Evolutionary conservation across 1,140 invertebrate species (phyloP), one percentile per base, ranked within the genome.

Genomic region (Drosophila persimilis): DNA sequence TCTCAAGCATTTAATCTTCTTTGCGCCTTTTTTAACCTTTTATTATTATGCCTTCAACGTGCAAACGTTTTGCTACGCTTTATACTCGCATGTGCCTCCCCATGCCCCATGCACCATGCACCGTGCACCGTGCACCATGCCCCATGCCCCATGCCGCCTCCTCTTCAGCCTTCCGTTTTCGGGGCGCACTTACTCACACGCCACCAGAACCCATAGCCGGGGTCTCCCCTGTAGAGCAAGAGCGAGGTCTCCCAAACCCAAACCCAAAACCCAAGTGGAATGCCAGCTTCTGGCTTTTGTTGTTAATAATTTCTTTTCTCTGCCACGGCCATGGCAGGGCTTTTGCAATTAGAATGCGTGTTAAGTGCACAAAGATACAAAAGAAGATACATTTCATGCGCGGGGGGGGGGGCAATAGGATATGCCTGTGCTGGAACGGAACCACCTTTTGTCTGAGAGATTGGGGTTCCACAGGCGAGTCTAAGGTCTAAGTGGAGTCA

Each of bases 1-100:
- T 88, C 83, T 80, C 78, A 83, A 90, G 83, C 86, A 83, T 90
- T 90, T 90, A 90, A 90, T 90, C 88, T 81, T 90, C 88, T 90
- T 90, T 88, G 83, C 83, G 83, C 83, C 83, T 88, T 89, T 88
- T 88, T 88, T 88, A 88, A 88, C 83, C 83, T 88, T 88, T 88
- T 88, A 88, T 88, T 88, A 88, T 88, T 88, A 88, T 88, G 83
- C 83, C 83, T 88, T 88, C 84, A 88, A 88, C 83, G 83, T 88
- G 83, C 83, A 88, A 88, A 88, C 83, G 83, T 88, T 88, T 88
- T 88, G 83, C 83, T 88, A 88, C 83, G 83, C 84, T 89, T 89
- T 83, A 70, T 69, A 69, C 69, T 56, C 58, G 72, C 78, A 41
- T 24, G 35, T 13, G 11, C 48, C n/a, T 9, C 6, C 20, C 20